Percentiles rank a stretch among this genome's conserved stretches.
These are phyloP conservation scores for Dinoponera quadriceps DNA, from an alignment of 1,140 invertebrate genomes.

Conservation along the genomic window DNA sequence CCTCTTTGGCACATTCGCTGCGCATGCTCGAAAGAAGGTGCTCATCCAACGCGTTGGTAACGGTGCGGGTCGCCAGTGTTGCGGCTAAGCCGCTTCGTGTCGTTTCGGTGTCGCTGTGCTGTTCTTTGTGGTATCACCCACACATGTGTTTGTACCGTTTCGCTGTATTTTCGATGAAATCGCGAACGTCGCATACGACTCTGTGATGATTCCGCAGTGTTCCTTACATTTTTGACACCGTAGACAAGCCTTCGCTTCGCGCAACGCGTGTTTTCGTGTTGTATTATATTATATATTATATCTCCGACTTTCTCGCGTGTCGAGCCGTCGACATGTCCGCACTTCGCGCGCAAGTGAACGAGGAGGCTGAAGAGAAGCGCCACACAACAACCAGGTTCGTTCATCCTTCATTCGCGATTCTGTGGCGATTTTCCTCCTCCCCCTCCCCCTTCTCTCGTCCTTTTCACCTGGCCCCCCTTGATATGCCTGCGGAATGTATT, in stretches of 20 bases:
- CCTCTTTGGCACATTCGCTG: no score
- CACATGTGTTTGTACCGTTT: no score
- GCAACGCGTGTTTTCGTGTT: neutral
- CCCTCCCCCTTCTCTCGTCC: neutral
- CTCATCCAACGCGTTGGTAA: no score
- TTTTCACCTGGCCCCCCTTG: no score
- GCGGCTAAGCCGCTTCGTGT: no score
- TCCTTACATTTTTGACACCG: neutral
- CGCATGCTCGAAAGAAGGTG: no score
- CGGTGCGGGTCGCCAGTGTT: no score
- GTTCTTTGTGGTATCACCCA: no score
- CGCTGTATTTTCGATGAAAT: no score
- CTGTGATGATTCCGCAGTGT: neutral
- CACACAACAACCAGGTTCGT: constrained; percentile 10
- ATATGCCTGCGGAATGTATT: no score
- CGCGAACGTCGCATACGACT: neutral
- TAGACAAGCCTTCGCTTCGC: neutral
- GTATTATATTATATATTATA: neutral
- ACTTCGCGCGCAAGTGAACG: constrained; percentile 16
- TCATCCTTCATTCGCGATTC: no score
- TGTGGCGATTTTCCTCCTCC: neutral
- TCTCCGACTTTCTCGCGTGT: neutral
- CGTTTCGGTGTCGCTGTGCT: no score
- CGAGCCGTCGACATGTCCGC: constrained; percentile 51
- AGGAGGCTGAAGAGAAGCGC: constrained; percentile 28